phyloP scores from a whole-genome alignment of 1,140 invertebrate species.

The Aplysia californica region DNA sequence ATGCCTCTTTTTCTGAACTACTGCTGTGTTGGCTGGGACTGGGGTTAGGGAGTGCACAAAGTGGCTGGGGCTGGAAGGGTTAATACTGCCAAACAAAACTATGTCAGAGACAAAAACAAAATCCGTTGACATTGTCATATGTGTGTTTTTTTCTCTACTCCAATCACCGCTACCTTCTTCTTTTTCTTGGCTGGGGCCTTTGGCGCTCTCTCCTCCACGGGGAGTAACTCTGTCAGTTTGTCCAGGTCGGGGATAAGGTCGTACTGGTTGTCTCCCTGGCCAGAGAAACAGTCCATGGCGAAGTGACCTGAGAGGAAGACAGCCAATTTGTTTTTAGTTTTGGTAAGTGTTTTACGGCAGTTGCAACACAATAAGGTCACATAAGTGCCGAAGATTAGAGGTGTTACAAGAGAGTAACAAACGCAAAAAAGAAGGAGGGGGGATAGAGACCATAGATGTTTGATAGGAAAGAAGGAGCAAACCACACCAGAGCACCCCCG shows the following conservation, averaged over 20 bases:
- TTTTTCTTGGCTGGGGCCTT: neutral
- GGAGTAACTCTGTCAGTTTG: conserved; percentile 14
- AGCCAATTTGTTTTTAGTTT: no score
- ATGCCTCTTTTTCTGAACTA: no score
- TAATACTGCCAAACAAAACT: no score
- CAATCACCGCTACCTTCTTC: neutral
- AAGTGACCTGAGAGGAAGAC: conserved; percentile 55
- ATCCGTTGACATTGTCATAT: no score
- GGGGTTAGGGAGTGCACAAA: no score
- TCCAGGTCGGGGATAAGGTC: conserved; percentile 57
- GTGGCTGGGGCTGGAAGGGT: no score
- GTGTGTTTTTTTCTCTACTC: neutral
- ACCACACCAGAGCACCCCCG: neutral
- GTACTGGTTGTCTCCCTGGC: conserved; percentile 52
- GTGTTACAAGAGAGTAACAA: conserved; percentile 5
- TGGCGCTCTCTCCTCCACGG: neutral
- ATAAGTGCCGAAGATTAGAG: no score
- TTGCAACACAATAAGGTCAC: no score
- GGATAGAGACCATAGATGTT: neutral
- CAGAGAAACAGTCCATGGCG: conserved; percentile 61
- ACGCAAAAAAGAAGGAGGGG: neutral
- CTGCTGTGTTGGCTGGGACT: no score
- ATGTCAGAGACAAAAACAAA: no score
- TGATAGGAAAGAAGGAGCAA: neutral
- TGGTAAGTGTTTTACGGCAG: no score